A percentile compares a stretch with the other conserved stretches of the same genome.
Conservation (phyloP, 2,888 invertebrate genomes). For the Serripes groenlandicus region DNA sequence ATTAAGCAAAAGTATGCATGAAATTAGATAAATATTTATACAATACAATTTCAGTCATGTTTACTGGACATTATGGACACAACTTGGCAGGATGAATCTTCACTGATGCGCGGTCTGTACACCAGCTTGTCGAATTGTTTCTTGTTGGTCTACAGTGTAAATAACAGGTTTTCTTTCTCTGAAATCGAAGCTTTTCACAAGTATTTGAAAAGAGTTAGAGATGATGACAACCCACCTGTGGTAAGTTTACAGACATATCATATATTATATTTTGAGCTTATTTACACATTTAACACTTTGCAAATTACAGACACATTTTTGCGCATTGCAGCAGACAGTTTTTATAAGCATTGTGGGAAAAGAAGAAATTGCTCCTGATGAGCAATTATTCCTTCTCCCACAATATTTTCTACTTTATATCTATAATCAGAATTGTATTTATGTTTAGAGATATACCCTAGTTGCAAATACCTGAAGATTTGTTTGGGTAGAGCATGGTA, state of each 20-base stretch:
- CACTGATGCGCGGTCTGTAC: slow-evolving; percentile 75
- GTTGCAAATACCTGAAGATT: no score
- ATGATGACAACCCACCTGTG: slow-evolving; percentile 48
- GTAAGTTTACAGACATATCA: no score
- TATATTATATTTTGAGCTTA: no score
- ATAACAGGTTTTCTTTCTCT: slow-evolving; percentile 67
- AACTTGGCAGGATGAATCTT: slow-evolving; percentile 81
- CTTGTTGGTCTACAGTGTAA: slow-evolving; percentile 78
- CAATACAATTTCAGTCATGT: slow-evolving; percentile 70
- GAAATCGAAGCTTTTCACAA: slow-evolving; percentile 75
- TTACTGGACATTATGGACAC: slow-evolving; percentile 79
- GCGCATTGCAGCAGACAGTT: no score
- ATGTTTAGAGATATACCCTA: no score
- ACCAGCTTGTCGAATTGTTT: slow-evolving; percentile 76
- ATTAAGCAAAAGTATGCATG: no score
- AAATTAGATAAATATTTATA: no score
- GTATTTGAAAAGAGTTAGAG: slow-evolving; percentile 70
- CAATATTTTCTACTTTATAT: slow-evolving; percentile 4
- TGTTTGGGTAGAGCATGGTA: no score
- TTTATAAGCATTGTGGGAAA: slow-evolving; percentile 4
- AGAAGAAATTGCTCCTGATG: background rate
- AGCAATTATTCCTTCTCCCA: background rate
- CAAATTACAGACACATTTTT: no score
- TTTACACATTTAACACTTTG: no score
- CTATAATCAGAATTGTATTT: no score